Evolutionary conservation across 2,888 invertebrate genomes (phyloP), one percentile per base, ranked within the genome.

Genomic region (Andrena camellia): DNA sequence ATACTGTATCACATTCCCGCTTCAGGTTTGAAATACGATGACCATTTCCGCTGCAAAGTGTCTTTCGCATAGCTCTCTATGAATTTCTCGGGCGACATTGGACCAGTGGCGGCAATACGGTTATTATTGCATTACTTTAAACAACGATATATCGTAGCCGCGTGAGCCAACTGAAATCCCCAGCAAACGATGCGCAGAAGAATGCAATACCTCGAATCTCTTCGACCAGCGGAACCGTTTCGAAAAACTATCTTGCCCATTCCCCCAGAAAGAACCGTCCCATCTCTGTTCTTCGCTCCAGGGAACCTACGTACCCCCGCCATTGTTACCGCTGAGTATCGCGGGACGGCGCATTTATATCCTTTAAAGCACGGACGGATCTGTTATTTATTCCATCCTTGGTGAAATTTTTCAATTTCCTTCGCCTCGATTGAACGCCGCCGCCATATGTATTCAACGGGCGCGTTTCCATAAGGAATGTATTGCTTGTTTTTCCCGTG

Each of bases 401-500:
- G 33, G 75, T 29, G 78, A 85, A 78, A 83, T 86, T 83, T 83
- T 83, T 86, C 85, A 86, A 83, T 86, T 85, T 86, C 80, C 83
- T 83, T 74, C 77, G 67, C 60, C 81, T 66, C 80, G 62, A 57
- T 75, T 78, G 70, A 66, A 64, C 69, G 77, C 64, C 63, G 17
- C 63, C 67, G 68, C 70, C 70, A 35, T 68, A 57, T 60, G 78
- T 71, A 81, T 81, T 74, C 84, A 74, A 73, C 68, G 52, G 20
- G 54, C 54, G 35, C 73, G 68, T 81, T 70, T 68, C 74, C 76
- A 74, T 81, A 84, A 86, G 78, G 68, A 84, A 86, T 50, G 70
- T 60, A 62, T 74, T 57, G 71, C 75, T 84, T 74, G 70, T 78
- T 83, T 76, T 78, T 48, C 80, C 52, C 59, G 54, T 52, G 35